Evolutionary conservation across 2,113 vertebrate species (phyloP).

Genomic region (Smithornis capensis): DNA sequence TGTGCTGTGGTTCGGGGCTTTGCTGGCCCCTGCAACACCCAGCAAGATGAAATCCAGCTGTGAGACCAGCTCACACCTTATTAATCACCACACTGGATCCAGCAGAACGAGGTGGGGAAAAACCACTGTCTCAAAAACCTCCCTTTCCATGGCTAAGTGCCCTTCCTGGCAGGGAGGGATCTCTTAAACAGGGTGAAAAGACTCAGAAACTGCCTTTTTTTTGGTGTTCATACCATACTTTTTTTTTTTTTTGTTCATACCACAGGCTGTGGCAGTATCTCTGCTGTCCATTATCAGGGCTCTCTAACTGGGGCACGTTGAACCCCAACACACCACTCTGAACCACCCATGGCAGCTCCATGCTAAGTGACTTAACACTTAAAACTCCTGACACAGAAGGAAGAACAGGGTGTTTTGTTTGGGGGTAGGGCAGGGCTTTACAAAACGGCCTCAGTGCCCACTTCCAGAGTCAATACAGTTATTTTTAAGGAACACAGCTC

Average conservation of each 20-base stretch:
- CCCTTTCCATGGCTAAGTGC: not conserved
- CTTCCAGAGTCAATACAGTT: not conserved
- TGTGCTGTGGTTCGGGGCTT: not conserved
- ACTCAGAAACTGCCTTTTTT: not conserved
- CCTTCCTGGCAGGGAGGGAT: not conserved
- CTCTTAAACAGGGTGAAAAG: not conserved
- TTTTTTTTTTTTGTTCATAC: not conserved
- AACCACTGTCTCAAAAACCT: conserved; percentile 5
- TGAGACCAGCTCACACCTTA: conserved; percentile 21
- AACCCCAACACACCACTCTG: not conserved
- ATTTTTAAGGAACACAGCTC: not conserved
- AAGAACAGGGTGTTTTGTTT: not conserved
- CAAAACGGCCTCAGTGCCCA: not conserved
- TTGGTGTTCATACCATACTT: too few species aligned
- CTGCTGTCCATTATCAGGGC: not conserved
- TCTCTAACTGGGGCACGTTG: not conserved
- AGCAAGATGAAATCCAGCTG: conserved; percentile 22
- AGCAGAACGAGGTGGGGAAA: not conserved
- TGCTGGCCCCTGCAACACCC: not conserved
- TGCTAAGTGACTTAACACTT: not conserved
- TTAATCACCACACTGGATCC: conserved; percentile 31
- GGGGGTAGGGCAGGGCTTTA: not conserved
- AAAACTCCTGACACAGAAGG: not conserved
- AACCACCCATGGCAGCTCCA: not conserved
- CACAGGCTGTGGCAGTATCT: not conserved